Percentiles rank a stretch among this genome's conserved stretches.
phyloP scores from a whole-genome alignment of 2,888 invertebrate species.

The Orthosia gracilis region DNA sequence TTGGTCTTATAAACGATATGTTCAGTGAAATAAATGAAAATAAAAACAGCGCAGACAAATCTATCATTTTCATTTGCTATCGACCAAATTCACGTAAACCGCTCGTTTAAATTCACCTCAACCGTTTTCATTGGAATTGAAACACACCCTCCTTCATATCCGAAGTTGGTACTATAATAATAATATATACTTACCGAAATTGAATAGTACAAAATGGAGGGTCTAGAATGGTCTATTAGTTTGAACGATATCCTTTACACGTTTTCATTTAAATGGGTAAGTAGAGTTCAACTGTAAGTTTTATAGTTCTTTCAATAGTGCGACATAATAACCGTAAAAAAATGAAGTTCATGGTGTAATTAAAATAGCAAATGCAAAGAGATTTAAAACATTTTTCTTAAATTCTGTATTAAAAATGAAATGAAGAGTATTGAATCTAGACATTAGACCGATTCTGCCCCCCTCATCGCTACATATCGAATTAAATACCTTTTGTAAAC shows the following conservation, averaged over 20 bases:
- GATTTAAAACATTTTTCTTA: too few species aligned
- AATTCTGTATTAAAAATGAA: too few species aligned
- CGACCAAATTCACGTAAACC: conserved; percentile 49
- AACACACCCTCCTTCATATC: conserved; percentile 56
- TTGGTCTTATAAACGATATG: background rate
- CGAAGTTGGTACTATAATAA: conserved; percentile 44
- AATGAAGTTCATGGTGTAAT: too few species aligned
- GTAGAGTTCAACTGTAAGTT: background rate
- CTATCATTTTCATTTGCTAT: conserved; percentile 33
- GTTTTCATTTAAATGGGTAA: conserved; percentile 38
- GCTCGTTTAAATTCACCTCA: conserved; percentile 61
- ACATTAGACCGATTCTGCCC: too few species aligned
- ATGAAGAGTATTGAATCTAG: too few species aligned
- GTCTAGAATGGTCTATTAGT: conserved; percentile 48
- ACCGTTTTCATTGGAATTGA: conserved; percentile 50
- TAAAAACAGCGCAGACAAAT: conserved; percentile 34
- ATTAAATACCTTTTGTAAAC: too few species aligned
- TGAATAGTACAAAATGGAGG: conserved; percentile 56
- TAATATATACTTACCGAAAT: conserved; percentile 63
- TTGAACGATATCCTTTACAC: conserved; percentile 41
- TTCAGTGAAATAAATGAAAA: conserved; percentile 15
- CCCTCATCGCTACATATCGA: too few species aligned
- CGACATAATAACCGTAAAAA: too few species aligned
- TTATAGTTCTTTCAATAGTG: too few species aligned
- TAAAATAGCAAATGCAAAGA: too few species aligned